Base-by-base conservation (phyloP, 1,140 invertebrate genomes). In the Diachasmimorpha longicaudata region DNA sequence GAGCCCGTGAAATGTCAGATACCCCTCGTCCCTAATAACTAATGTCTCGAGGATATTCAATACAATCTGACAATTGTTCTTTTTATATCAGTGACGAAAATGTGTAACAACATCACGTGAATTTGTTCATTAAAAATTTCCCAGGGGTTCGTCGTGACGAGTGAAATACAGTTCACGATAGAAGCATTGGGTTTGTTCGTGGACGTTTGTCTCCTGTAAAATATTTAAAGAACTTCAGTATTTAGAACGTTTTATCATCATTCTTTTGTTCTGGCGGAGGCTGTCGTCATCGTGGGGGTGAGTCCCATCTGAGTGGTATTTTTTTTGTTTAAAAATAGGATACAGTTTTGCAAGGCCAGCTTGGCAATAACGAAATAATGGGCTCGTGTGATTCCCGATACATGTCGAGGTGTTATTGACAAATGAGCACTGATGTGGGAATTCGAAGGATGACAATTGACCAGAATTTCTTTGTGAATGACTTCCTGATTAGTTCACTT, bases 1-100 rank as follows among this genome's bases (percentile, higher is more conserved):
- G 42, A 48, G 36, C 8, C 11, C 13, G 25, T 52, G 81, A 85
- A 83, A 85, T 87, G 84, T 87, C 83, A 86, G 83, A 84, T 79
- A 72, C 78, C 75, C 79, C 58, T 77, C 25, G 69, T 68, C 77
- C 77, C 66, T 80, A 37, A 81, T 71, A 25, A 23, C 70, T 77
- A 78, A 78, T 78, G 78, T 76, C 73, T 46, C 14, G 36, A 16
- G 16, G 23, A 71, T 48, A 25, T 71, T 13, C 42, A 36, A 11
- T 16, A 42, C 8, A 4, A 73, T 25, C 46, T 37, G 68, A 46
- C 23, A 70, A 16, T 70, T 70, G 1, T 9, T 19, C 6, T 6
- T 52, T 52, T 52, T 6, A 16, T 0, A 13, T 70, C 2, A 52
- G 19, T 52, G 5, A 67, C 63, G 23, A 46, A 46, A 44, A 71